Percentiles rank a stretch among this genome's conserved stretches.
Evolutionary conservation across 1,140 invertebrate species (phyloP).

Genomic region (Drosophila azteca): DNA sequence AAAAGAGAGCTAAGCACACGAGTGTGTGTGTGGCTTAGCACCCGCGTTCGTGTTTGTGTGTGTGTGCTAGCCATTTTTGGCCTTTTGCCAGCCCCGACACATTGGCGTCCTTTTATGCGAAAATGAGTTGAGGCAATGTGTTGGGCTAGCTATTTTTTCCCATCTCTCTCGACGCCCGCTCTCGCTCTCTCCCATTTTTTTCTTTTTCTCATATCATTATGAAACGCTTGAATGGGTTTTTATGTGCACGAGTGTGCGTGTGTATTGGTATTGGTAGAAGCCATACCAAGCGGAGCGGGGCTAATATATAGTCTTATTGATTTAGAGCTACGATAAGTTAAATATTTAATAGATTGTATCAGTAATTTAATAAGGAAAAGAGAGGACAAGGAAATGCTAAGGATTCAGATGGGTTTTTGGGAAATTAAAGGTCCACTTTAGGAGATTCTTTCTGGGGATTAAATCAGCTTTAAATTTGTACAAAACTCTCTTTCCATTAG

Average conservation of each 20-base stretch:
- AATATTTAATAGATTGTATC: conserved; percentile 57
- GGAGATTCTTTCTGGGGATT: too few species aligned
- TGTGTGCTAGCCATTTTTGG: conserved; percentile 65
- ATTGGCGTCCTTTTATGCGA: conserved; percentile 78
- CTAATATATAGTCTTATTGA: conserved; percentile 58
- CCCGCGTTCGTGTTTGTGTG: conserved; percentile 10
- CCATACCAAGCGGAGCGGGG: conserved; percentile 15
- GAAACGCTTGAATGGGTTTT: conserved; percentile 77
- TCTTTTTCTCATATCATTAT: conserved; percentile 60
- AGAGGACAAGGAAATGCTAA: conserved; percentile 1
- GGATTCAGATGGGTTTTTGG: neutral
- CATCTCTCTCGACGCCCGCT: conserved; percentile 13
- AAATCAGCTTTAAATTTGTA: neutral
- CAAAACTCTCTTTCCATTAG: neutral
- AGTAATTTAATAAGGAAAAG: conserved; percentile 33
- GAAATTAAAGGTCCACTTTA: neutral
- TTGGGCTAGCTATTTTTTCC: conserved; percentile 60
- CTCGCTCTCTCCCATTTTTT: neutral
- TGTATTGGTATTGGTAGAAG: conserved; percentile 18
- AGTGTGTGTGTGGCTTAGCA: conserved; percentile 14
- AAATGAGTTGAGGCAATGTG: conserved; percentile 80
- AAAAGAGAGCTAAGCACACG: conserved; percentile 7
- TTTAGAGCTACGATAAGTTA: conserved; percentile 57
- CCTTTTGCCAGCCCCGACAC: conserved; percentile 75
- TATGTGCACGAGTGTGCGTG: conserved; percentile 39